Conservation (phyloP, 2,797 vertebrate species). For the Galaxias olidus region DNA sequence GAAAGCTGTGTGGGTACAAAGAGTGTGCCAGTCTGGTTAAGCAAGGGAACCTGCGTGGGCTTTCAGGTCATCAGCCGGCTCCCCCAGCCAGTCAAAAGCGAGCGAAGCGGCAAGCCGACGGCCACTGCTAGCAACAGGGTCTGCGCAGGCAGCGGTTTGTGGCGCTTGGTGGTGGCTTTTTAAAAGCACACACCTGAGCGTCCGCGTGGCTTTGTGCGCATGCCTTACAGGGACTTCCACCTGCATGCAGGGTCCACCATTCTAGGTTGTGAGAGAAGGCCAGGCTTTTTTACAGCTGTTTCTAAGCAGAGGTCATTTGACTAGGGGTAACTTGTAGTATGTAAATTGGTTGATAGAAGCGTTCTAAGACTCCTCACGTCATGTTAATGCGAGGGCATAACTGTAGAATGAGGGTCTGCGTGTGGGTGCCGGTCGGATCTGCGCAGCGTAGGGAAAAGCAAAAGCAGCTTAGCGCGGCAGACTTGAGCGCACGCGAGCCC, state of each 20-base stretch:
- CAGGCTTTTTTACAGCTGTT: no score
- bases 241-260: slow-evolving; percentile 84
- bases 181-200: slow-evolving; percentile 44
- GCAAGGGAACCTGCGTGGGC: slow-evolving; percentile 73
- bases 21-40: slow-evolving; percentile 82
- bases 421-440: slow-evolving; percentile 91
- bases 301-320: neutral
- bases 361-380: neutral
- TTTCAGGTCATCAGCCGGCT: slow-evolving; percentile 86
- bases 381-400: slow-evolving; percentile 69
- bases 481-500: slow-evolving; percentile 91
- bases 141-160: slow-evolving; percentile 42
- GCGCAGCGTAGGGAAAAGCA: slow-evolving; percentile 98
- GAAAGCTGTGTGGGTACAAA: slow-evolving; percentile 46
- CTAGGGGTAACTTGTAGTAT: neutral
- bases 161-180: slow-evolving; percentile 51
- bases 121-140: slow-evolving; percentile 77
- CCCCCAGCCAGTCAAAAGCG: slow-evolving; percentile 64
- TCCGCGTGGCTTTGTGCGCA: slow-evolving; percentile 84
- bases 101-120: slow-evolving; percentile 56
- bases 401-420: slow-evolving; percentile 89
- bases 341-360: neutral
- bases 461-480: slow-evolving; percentile 94
- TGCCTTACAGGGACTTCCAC: slow-evolving; percentile 99
- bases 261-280: slow-evolving; percentile 83